phyloP scores from a whole-genome alignment of 1,140 invertebrate species.

The Ectropis grisescens region DNA sequence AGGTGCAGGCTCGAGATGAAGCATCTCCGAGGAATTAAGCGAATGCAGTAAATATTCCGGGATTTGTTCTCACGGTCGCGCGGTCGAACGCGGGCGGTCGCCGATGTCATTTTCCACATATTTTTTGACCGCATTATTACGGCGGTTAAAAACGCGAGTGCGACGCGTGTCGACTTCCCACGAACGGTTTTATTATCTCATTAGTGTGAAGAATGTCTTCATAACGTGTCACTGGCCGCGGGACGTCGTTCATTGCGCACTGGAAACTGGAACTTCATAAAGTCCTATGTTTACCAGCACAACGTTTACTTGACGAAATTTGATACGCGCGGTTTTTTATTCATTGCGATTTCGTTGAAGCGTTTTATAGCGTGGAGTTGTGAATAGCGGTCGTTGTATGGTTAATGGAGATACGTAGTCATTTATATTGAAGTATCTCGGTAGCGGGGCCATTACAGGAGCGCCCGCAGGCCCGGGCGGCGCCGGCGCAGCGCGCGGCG shows the following conservation, averaged over 20 bases:
- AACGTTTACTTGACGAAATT: constrained; percentile 3
- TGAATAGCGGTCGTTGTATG: constrained; percentile 2
- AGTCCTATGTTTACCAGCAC: constrained; percentile 30
- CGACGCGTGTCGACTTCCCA: constrained; percentile 40
- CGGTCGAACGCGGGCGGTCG: constrained; percentile 5
- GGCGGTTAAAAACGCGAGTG: constrained; percentile 13
- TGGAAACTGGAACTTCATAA: constrained; percentile 56
- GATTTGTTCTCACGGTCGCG: constrained; percentile 2
- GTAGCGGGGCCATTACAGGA: constrained; percentile 21
- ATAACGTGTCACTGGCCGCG: constrained; percentile 57
- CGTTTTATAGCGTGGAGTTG: neutral
- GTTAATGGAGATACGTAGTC: constrained; percentile 8
- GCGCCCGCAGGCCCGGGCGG: constrained; percentile 26
- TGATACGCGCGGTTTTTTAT: neutral
- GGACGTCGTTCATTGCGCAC: constrained; percentile 56
- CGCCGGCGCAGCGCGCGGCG: constrained; percentile 15
- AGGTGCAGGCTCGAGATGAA: too few species aligned
- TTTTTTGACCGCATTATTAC: constrained; percentile 8
- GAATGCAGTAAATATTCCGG: too few species aligned
- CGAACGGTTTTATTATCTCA: constrained; percentile 61
- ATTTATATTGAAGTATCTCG: neutral
- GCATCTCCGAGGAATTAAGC: too few species aligned
- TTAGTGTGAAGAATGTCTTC: constrained; percentile 60
- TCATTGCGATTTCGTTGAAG: constrained; percentile 12
- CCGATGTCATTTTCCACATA: neutral